Evolutionary conservation across 2,888 invertebrate species (phyloP).

Genomic region (Furcula furcula): DNA sequence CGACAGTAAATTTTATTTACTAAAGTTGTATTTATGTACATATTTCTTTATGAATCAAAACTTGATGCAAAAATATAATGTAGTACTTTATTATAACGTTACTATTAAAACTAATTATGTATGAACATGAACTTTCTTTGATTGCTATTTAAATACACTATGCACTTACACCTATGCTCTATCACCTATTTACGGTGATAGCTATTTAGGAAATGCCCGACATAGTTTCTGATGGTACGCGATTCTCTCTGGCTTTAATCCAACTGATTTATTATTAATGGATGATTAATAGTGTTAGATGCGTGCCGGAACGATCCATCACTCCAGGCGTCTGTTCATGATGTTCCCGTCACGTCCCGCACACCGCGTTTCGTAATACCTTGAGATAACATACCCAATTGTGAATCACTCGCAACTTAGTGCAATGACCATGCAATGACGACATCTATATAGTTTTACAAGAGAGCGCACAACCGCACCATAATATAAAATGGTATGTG

Average conservation of each 20-base stretch:
- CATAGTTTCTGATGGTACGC: conserved; percentile 41
- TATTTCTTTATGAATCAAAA: no score
- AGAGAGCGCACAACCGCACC: conserved; percentile 17
- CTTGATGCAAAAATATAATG: no score
- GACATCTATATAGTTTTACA: conserved; percentile 35
- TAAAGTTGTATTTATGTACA: no score
- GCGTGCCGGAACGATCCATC: conserved; percentile 35
- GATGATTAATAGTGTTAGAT: conserved; percentile 43
- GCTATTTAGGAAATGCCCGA: conserved; percentile 34
- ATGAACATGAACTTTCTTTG: no score
- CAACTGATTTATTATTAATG: conserved; percentile 49
- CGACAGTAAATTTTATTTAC: no score
- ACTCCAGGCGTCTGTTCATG: conserved; percentile 27
- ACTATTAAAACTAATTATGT: no score
- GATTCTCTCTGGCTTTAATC: conserved; percentile 46
- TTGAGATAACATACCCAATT: conserved; percentile 33
- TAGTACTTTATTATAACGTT: no score
- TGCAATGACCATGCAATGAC: conserved; percentile 39
- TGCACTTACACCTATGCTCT: not conserved
- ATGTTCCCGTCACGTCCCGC: conserved; percentile 22
- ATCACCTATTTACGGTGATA: not conserved
- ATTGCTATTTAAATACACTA: no score
- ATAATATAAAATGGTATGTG: conserved; percentile 10
- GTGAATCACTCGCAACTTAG: conserved; percentile 35
- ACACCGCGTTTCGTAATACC: conserved; percentile 32